These are phyloP conservation scores for Dolichopus griseipennis DNA, from an alignment of 2,888 invertebrate genomes.

Conservation along the genomic window DNA sequence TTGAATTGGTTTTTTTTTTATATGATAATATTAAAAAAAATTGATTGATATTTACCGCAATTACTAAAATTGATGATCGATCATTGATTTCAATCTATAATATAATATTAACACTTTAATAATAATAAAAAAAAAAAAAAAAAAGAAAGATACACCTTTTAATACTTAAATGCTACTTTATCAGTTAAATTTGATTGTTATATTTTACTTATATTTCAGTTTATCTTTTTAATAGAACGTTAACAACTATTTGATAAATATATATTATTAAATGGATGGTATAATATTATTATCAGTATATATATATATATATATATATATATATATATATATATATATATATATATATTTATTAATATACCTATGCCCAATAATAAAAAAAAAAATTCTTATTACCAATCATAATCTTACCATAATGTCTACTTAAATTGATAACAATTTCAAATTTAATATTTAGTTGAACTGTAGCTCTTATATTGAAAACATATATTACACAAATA, in stretches of 20 bases:
- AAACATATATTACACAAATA: background rate
- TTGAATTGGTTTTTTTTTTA: background rate
- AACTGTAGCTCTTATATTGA: background rate
- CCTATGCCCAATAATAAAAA: background rate
- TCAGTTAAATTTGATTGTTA: too few species aligned
- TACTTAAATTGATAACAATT: background rate
- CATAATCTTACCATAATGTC: background rate
- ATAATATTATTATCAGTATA: background rate
- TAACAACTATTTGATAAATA: background rate
- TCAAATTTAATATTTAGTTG: background rate
- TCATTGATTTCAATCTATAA: background rate
- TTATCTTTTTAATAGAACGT: background rate
- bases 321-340: background rate
- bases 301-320: background rate
- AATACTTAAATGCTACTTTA: too few species aligned
- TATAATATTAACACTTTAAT: background rate
- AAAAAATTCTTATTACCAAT: constrained; percentile 1
- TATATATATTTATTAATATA: too few species aligned
- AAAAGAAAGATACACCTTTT: too few species aligned
- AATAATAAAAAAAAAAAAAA: background rate
- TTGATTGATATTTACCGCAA: background rate
- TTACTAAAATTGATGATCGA: background rate
- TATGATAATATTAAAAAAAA: background rate
- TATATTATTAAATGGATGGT: constrained; percentile 2
- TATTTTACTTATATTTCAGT: background rate